Evolutionary conservation across 2,797 vertebrate genomes (phyloP), one percentile per base, ranked within the genome.

Genomic region (Anguilla anguilla): DNA sequence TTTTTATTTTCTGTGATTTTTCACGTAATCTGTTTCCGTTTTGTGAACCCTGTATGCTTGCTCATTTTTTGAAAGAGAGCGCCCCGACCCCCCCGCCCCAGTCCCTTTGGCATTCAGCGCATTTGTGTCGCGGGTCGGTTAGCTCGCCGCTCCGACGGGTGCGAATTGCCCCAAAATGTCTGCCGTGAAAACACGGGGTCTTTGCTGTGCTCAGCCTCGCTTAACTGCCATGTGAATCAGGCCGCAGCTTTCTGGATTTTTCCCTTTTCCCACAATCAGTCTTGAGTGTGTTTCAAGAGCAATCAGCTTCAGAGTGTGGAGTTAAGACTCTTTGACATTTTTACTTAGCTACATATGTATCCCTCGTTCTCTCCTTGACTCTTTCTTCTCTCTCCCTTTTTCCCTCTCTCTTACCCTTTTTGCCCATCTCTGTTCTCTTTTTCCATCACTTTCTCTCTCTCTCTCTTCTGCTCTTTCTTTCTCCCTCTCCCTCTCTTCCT

Each of bases 331-430:
- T 69, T 10, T 69, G 64, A n/a, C n/a, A n/a, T 3, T 6, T 25
- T 55, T 82, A 81, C 59, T 55, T 55, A 7, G 11, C 13, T 17
- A 57, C 15, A 57, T 57, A 57, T 57, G 55, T 57, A 15, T 57
- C 55, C 55, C 64, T 79, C 72, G 79, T 86, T 90, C 77, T 87
- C 5, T 17, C 61, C 77, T 15, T 72, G 0, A 15, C 2, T 10
- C 25, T 83, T 74, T 39, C 28, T 72, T 53, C 53, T 59, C 82
- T 74, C 85, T 74, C 85, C 83, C 55, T 61, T 35, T 13, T n/a
- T 84, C 53, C 19, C 53, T 31, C 55, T 64, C 51, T n/a, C 46
- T 51, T n/a, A 1, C 15, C 5, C 51, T n/a, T 5, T 31, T 69
- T 89, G 79, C 53, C 53, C 1, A 0, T 83, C 43, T 53, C 17